Conservation (phyloP, 2,113 vertebrate genomes). For the Platichthys flesus region DNA sequence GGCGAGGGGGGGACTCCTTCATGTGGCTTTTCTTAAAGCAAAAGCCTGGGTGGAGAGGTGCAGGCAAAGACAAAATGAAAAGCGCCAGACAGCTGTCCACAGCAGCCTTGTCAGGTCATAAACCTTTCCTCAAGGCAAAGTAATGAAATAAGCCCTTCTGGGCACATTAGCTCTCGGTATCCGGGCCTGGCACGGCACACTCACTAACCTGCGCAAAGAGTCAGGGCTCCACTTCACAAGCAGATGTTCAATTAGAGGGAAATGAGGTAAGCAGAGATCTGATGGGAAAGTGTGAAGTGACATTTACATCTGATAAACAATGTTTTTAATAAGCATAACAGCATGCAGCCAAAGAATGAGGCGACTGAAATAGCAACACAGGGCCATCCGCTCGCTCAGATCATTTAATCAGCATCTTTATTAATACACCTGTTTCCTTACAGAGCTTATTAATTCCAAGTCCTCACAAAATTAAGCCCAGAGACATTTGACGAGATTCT, state of each 20-base stretch:
- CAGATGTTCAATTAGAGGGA: constrained; percentile 79
- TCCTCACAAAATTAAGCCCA: constrained; percentile 48
- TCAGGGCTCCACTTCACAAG: constrained; percentile 70
- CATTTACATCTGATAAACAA: constrained; percentile 76
- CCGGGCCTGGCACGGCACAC: constrained; percentile 31
- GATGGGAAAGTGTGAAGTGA: constrained; percentile 69
- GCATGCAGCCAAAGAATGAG: constrained; percentile 18
- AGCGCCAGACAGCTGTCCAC: constrained; percentile 63
- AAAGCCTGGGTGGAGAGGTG: constrained; percentile 51
- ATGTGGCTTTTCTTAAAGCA: constrained; percentile 47
- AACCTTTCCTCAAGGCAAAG: constrained; percentile 57
- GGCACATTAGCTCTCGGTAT: constrained; percentile 56
- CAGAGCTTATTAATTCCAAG: constrained; percentile 48
- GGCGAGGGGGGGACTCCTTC: constrained; percentile 39
- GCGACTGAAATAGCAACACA: constrained; percentile 30
- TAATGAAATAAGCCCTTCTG: constrained; percentile 68
- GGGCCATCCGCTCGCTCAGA: constrained; percentile 35
- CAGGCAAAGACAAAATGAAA: constrained; percentile 59
- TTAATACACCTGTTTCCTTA: constrained; percentile 72
- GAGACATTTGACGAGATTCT: constrained; percentile 53
- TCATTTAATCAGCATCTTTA: constrained; percentile 70
- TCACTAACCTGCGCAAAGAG: constrained; percentile 55
- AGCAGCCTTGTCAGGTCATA: constrained; percentile 44
- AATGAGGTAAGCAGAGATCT: constrained; percentile 72
- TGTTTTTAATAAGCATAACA: constrained; percentile 64